These are phyloP conservation scores for Glaucomys volans DNA, from an alignment of 2,113 vertebrate genomes.

Conservation along the genomic window DNA sequence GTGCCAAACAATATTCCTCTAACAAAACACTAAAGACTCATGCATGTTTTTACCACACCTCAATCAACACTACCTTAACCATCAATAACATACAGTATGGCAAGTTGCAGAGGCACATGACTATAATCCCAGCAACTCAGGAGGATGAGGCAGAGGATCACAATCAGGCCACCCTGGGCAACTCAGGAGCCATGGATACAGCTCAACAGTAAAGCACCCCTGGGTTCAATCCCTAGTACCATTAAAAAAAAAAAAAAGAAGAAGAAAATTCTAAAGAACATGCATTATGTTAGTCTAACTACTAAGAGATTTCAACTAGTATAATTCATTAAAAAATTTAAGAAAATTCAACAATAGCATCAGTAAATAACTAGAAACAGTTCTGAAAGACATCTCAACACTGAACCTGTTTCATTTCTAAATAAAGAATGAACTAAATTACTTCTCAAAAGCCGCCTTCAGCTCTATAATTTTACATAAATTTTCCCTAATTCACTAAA, in stretches of 20 bases:
- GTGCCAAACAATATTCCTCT: slow-evolving; percentile 57
- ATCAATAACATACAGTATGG: not conserved
- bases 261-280: not conserved
- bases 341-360: slow-evolving; percentile 23
- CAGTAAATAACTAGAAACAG: slow-evolving; percentile 13
- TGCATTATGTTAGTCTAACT: not conserved
- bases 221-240: not conserved
- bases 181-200: not conserved
- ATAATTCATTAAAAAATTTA: not conserved
- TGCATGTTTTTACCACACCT: not conserved
- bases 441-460: slow-evolving; percentile 20
- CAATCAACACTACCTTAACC: slow-evolving; percentile 4
- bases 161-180: too few species aligned
- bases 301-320: slow-evolving; percentile 23
- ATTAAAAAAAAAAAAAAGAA: not conserved
- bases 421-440: slow-evolving; percentile 33
- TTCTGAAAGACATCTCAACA: slow-evolving; percentile 33
- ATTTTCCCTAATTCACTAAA: slow-evolving; percentile 31
- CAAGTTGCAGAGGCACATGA: not conserved
- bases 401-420: slow-evolving; percentile 16
- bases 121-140: too few species aligned
- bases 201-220: not conserved
- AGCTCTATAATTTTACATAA: slow-evolving; percentile 43
- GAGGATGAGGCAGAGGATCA: too few species aligned
- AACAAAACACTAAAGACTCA: slow-evolving; percentile 57